Evolutionary conservation across 2,888 invertebrate genomes (phyloP).

Genomic region (Agrotis exclamationis): DNA sequence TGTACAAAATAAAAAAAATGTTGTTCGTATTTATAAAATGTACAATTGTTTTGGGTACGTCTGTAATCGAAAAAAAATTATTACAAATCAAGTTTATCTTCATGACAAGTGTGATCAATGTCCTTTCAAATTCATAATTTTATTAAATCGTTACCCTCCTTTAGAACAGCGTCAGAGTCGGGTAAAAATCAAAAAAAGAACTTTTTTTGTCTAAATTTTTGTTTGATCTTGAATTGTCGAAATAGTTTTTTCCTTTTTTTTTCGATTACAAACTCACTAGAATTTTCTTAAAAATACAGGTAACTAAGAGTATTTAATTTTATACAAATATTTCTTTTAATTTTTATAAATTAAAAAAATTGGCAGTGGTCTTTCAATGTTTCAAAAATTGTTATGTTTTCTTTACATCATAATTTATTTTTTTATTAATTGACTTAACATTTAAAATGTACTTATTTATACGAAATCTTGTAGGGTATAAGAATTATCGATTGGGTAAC

Average conservation of each 20-base stretch:
- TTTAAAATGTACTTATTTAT: constrained; percentile 61
- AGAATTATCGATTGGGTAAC: constrained; percentile 6
- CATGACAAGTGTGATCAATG: neutral
- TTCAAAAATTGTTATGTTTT: constrained; percentile 42
- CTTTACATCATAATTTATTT: constrained; percentile 59
- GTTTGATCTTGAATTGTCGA: too few relatives aligned
- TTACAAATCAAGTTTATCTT: neutral
- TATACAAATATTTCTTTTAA: constrained; percentile 46
- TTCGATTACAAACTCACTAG: constrained; percentile 45
- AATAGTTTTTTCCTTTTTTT: constrained; percentile 9
- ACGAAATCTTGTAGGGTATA: constrained; percentile 78
- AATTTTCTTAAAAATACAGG: constrained; percentile 68
- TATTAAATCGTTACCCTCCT: neutral
- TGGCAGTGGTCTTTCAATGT: constrained; percentile 75
- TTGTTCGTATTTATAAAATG: constrained; percentile 69
- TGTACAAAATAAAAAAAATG: constrained; percentile 69
- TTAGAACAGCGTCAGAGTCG: neutral
- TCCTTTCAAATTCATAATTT: neutral
- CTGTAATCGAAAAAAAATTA: constrained; percentile 51
- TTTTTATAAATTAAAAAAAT: constrained; percentile 65
- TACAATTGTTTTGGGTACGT: constrained; percentile 62
- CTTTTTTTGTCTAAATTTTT: too few relatives aligned
- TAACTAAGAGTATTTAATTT: constrained; percentile 79
- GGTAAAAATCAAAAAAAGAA: neutral
- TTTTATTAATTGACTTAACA: constrained; percentile 58